These are phyloP conservation scores for Cremastobaeus sp. DNA, from an alignment of 2,888 invertebrate species.

Conservation along the genomic window DNA sequence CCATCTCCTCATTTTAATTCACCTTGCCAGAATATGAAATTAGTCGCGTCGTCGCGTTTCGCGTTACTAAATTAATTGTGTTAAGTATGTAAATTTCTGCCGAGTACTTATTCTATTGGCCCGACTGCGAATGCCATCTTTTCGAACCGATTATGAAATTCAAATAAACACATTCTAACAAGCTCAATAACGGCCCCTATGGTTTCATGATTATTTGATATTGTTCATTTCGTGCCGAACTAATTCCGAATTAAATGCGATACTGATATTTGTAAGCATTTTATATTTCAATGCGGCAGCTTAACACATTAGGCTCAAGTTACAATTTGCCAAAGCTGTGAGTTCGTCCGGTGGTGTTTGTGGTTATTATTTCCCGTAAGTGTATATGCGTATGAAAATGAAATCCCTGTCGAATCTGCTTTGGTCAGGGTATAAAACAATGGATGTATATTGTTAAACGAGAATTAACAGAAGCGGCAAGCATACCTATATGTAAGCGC, in stretches of 20 bases:
- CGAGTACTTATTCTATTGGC: conserved; percentile 24
- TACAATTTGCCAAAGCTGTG: conserved; percentile 21
- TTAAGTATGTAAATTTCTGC: conserved; percentile 34
- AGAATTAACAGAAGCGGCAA: conserved; percentile 58
- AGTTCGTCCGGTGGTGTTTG: conserved; percentile 18
- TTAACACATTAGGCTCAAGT: conserved; percentile 23
- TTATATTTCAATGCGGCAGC: too few relatives aligned
- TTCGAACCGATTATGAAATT: conserved; percentile 2
- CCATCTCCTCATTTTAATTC: conserved; percentile 49
- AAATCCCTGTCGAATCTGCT: conserved; percentile 45
- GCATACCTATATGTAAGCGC: conserved; percentile 52
- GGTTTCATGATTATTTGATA: too few relatives aligned
- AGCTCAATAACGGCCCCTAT: too few relatives aligned
- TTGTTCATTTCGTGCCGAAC: too few relatives aligned
- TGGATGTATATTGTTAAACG: conserved; percentile 56
- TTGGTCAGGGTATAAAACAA: conserved; percentile 56
- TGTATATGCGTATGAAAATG: conserved; percentile 9
- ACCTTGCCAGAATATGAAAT: conserved; percentile 40
- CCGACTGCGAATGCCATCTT: conserved; percentile 7
- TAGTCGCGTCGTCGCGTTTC: conserved; percentile 38
- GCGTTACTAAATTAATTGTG: conserved; percentile 34
- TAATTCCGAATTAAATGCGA: too few relatives aligned
- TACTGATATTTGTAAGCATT: too few relatives aligned
- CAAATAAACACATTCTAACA: conserved; percentile 9
- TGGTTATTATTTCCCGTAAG: conserved; percentile 30